A percentile compares a stretch with the other conserved stretches of the same genome.
phyloP scores from a whole-genome alignment of 2,888 invertebrate species.

The Stenodera caucasica region DNA sequence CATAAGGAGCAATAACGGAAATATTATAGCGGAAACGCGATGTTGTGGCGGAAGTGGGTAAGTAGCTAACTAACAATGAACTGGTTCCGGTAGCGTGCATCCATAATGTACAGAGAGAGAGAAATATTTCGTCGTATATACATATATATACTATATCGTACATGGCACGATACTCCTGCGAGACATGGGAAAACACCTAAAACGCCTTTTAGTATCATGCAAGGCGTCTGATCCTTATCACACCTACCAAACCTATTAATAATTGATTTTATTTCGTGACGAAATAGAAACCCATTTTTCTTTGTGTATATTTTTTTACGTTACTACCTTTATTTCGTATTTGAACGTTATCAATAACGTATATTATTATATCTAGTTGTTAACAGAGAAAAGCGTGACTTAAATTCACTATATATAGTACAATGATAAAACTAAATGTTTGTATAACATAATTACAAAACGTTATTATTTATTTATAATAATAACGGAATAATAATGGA shows the following conservation, averaged over 20 bases:
- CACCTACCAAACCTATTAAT: conserved; percentile 25
- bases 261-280: conserved; percentile 29
- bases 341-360: conserved; percentile 1
- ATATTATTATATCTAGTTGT: background rate
- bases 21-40: conserved; percentile 54
- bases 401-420: conserved; percentile 8
- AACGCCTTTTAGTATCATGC: conserved; percentile 39
- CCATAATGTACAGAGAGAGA: conserved; percentile 36
- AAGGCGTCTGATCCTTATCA: conserved; percentile 35
- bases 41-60: conserved; percentile 55
- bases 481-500: background rate
- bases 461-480: background rate
- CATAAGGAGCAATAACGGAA: conserved; percentile 54
- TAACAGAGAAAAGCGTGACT: conserved; percentile 25
- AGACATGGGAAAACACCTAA: conserved; percentile 46
- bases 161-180: conserved; percentile 40
- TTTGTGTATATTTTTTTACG: conserved; percentile 11
- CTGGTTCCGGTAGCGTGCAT: conserved; percentile 55
- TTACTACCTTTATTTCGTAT: background rate
- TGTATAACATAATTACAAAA: background rate
- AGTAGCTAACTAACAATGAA: conserved; percentile 56
- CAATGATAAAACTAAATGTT: conserved; percentile 8
- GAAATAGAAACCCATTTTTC: conserved; percentile 8
- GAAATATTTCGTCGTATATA: conserved; percentile 8
- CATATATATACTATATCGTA: conserved; percentile 18